A percentile compares a stretch with the other conserved stretches of the same genome.
phyloP scores from a whole-genome alignment of 2,888 invertebrate species.

The Drosophila nr. medialis region DNA sequence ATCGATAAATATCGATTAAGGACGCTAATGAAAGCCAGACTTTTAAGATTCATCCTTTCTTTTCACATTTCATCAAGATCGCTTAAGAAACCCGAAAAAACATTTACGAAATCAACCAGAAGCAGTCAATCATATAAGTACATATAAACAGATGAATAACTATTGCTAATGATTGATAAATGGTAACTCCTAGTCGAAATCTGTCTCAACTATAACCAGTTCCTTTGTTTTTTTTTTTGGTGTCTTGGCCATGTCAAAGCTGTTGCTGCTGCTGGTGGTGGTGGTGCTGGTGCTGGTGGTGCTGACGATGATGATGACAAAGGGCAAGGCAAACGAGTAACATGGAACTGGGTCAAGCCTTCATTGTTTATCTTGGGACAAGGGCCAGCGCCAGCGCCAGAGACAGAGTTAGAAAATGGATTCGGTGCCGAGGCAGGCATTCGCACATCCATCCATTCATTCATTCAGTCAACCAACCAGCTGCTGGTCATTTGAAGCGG shows the following conservation, averaged over 20 bases:
- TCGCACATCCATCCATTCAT: slow-evolving; percentile 48
- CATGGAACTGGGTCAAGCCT: slow-evolving; percentile 71
- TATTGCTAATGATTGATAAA: not conserved
- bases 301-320: slow-evolving; percentile 65
- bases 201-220: not conserved
- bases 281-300: slow-evolving; percentile 35
- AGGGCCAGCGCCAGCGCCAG: slow-evolving; percentile 9
- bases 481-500: slow-evolving; percentile 38
- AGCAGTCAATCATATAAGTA: not conserved
- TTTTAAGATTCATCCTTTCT: rapidly evolving
- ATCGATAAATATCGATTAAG: not conserved
- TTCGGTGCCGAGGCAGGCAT: slow-evolving; percentile 8
- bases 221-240: not conserved
- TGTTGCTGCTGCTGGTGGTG: slow-evolving; percentile 27
- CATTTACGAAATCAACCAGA: not conserved
- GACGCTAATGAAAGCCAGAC: not conserved
- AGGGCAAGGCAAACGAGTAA: slow-evolving; percentile 61
- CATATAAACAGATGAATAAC: not conserved
- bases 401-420: slow-evolving; percentile 22
- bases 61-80: not conserved
- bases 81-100: not conserved
- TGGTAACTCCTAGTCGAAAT: not conserved
- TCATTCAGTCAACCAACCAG: slow-evolving; percentile 23
- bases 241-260: slow-evolving; percentile 42
- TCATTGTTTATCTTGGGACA: slow-evolving; percentile 66